phyloP scores from a whole-genome alignment of 2,888 invertebrate species.

The Perithous albicinctus region DNA sequence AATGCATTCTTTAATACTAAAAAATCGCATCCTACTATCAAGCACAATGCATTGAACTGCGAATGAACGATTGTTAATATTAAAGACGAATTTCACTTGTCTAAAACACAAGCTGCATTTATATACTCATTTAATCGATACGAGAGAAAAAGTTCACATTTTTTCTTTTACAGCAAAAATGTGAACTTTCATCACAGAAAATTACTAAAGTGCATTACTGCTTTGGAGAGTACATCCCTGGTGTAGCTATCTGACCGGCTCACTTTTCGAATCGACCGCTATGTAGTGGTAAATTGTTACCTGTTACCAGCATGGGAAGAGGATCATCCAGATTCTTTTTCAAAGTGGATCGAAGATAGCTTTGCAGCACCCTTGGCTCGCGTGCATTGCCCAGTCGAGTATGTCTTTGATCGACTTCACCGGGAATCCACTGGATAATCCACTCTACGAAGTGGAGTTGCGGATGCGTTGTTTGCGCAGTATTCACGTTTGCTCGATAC shows the following conservation, averaged over 20 bases:
- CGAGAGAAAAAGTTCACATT: no score
- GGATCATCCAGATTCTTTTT: conserved; percentile 47
- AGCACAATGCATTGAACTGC: no score
- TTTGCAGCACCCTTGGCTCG: conserved; percentile 7
- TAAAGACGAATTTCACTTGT: no score
- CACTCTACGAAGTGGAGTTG: conserved; percentile 28
- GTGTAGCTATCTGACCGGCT: neutral
- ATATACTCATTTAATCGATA: no score
- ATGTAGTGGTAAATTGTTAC: neutral
- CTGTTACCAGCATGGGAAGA: conserved; percentile 35
- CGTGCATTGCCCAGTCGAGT: conserved; percentile 12
- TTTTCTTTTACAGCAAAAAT: no score
- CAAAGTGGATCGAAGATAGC: conserved; percentile 44
- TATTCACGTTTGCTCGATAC: conserved; percentile 50
- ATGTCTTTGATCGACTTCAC: conserved; percentile 54
- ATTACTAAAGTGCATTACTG: neutral
- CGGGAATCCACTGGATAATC: conserved; percentile 33
- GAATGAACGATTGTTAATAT: no score
- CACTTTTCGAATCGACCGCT: neutral
- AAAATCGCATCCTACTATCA: no score
- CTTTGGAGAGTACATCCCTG: neutral
- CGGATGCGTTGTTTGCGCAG: conserved; percentile 25
- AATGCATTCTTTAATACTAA: no score
- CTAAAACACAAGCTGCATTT: no score
- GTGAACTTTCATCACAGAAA: neutral